phyloP scores from a whole-genome alignment of 2,113 vertebrate species.

The Nibea coibor region DNA sequence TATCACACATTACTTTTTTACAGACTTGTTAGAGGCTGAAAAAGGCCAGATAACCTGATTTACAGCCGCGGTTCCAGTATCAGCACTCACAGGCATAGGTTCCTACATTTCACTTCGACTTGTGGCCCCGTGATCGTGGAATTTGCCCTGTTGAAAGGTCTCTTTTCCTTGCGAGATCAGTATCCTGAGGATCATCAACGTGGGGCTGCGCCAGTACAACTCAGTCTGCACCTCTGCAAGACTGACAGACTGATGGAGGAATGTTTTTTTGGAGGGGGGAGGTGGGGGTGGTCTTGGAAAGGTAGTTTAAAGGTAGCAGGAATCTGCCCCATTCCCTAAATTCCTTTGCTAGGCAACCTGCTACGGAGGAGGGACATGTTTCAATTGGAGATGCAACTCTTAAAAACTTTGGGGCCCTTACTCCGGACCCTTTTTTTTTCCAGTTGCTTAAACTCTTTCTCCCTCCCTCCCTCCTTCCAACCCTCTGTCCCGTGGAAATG shows the following conservation, averaged over 20 bases:
- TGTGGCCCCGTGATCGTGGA: constrained; percentile 38
- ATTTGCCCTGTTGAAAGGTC: constrained; percentile 55
- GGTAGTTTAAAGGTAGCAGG: constrained; percentile 64
- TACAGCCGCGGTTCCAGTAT: constrained; percentile 44
- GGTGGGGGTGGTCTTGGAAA: constrained; percentile 38
- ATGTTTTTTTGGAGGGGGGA: constrained; percentile 47
- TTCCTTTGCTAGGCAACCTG: constrained; percentile 60
- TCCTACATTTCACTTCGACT: constrained; percentile 47
- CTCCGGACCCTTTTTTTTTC: constrained; percentile 11
- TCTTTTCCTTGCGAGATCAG: constrained; percentile 56
- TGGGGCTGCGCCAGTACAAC: constrained; percentile 63
- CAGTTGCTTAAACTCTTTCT: constrained; percentile 28
- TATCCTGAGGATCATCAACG: constrained; percentile 64
- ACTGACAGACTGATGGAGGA: constrained; percentile 49
- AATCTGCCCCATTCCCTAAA: constrained; percentile 68
- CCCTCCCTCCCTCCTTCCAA: constrained; percentile 29
- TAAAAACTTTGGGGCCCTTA: constrained; percentile 24
- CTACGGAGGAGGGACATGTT: constrained; percentile 40
- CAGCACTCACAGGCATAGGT: constrained; percentile 40
- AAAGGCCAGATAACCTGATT: constrained; percentile 71
- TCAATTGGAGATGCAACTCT: constrained; percentile 26
- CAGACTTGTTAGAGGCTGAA: constrained; percentile 51
- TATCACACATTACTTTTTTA: constrained; percentile 58
- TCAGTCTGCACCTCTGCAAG: constrained; percentile 76
- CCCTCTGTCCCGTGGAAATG: constrained; percentile 64